Conservation (phyloP, 2,888 invertebrate species). For the Dusona sp. region DNA sequence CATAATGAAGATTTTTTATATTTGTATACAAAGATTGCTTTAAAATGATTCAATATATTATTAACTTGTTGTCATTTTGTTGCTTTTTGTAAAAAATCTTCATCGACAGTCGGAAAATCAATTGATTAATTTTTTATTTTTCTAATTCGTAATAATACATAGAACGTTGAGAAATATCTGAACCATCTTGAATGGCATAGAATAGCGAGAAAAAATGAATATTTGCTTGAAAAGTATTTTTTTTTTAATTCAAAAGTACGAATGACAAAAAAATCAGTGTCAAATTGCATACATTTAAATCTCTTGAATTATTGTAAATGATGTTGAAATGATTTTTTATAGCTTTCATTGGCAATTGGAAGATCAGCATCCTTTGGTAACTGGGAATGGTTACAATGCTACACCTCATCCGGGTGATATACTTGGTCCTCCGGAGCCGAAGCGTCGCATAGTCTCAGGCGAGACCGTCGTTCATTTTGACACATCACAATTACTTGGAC, state of each 20-base stretch:
- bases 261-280: background rate
- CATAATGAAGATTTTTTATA: background rate
- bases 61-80: background rate
- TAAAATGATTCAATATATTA: background rate
- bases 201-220: no score
- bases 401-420: constrained; percentile 81
- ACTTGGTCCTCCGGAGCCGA: constrained; percentile 82
- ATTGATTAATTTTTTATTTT: no score
- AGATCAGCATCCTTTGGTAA: constrained; percentile 79
- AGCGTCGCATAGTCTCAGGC: constrained; percentile 81
- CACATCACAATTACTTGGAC: constrained; percentile 80
- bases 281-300: background rate
- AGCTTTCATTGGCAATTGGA: constrained; percentile 82
- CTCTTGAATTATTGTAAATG: background rate
- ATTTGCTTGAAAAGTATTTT: background rate
- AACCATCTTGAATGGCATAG: no score
- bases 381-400: constrained; percentile 78
- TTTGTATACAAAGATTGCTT: background rate
- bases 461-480: constrained; percentile 82
- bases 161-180: no score
- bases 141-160: no score
- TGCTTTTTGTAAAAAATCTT: background rate
- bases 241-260: background rate
- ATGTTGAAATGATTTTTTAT: constrained; percentile 11
- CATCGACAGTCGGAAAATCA: background rate